phyloP scores from a whole-genome alignment of 2,113 vertebrate species.

The Coptodon bakossiorum region DNA sequence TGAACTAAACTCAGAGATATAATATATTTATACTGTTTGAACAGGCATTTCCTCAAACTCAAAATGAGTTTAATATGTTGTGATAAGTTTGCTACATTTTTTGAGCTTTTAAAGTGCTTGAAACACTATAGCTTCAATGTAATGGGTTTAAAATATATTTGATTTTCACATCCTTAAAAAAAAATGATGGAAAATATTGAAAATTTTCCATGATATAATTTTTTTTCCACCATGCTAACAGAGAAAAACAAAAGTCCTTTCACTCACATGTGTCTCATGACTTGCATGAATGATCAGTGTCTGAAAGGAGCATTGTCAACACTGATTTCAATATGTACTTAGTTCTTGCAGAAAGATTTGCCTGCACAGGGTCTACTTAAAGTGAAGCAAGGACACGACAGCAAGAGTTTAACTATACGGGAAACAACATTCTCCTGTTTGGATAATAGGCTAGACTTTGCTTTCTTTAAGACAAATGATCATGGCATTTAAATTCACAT shows the following conservation, averaged over 20 bases:
- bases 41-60: not conserved
- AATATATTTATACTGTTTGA: not conserved
- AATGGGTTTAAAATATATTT: not conserved
- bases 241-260: not conserved
- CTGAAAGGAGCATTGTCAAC: not conserved
- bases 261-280: not conserved
- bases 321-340: not conserved
- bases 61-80: not conserved
- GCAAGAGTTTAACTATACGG: not conserved
- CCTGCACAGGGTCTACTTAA: not conserved
- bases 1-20: not conserved
- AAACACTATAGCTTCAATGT: not conserved
- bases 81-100: not conserved
- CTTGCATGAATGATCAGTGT: not conserved
- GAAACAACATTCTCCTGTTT: not conserved
- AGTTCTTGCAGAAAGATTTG: not conserved
- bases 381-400: not conserved
- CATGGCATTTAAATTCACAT: not conserved
- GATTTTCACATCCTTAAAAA: not conserved
- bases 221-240: not conserved
- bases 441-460: not conserved
- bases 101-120: not conserved
- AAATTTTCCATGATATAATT: not conserved
- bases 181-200: not conserved
- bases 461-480: not conserved